phyloP scores from a whole-genome alignment of 2,113 vertebrate species.

The Oncorhynchus nerka region DNA sequence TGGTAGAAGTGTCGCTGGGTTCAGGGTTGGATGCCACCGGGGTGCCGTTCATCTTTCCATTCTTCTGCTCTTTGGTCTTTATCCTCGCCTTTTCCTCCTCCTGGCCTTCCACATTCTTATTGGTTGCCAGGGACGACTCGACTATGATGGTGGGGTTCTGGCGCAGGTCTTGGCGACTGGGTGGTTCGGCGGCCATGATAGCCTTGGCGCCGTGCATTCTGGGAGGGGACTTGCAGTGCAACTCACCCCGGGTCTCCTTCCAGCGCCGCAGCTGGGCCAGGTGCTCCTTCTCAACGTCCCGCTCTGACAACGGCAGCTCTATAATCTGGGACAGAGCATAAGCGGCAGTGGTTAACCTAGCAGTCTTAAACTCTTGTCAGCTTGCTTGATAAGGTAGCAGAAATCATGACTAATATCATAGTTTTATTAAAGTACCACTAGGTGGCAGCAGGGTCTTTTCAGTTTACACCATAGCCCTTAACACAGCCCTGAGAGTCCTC shows the following conservation, averaged over 20 bases:
- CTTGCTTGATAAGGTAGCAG: no score
- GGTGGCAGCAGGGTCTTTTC: no score
- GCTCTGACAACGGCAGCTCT: constrained; percentile 84
- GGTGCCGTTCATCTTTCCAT: background rate
- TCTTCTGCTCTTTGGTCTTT: constrained; percentile 21
- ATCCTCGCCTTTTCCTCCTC: background rate
- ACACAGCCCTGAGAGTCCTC: background rate
- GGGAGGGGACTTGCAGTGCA: constrained; percentile 83
- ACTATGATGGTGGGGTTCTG: constrained; percentile 87
- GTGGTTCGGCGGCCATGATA: constrained; percentile 86
- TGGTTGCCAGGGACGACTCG: constrained; percentile 44
- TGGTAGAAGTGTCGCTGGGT: constrained; percentile 36
- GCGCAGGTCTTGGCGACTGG: constrained; percentile 76
- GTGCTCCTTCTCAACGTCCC: constrained; percentile 92
- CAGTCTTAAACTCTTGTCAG: no score
- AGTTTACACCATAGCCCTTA: no score
- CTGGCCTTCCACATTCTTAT: constrained; percentile 4
- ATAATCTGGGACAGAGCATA: constrained; percentile 75
- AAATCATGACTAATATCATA: no score
- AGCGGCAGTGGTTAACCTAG: no score
- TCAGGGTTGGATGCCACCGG: constrained; percentile 7
- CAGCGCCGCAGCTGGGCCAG: constrained; percentile 86
- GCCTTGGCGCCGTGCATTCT: constrained; percentile 94
- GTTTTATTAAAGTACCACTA: no score
- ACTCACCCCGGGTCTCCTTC: constrained; percentile 86